Conservation (phyloP, 2,888 invertebrate species). For the Catocala fraxini region DNA sequence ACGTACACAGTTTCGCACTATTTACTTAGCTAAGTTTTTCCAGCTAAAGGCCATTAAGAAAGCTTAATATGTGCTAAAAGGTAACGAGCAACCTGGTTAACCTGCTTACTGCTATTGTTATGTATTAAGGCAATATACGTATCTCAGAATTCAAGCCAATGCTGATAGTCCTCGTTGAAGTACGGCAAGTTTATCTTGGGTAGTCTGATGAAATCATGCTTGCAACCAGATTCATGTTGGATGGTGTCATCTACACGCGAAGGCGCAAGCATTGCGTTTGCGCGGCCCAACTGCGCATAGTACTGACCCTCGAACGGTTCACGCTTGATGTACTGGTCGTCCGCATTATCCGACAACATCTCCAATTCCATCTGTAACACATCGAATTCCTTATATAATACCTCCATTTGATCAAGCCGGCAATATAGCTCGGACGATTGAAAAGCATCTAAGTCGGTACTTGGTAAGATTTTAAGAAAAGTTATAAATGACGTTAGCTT, state of each 20-base stretch:
- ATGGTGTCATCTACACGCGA: background rate
- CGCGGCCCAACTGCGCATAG: no score
- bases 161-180: slow-evolving; percentile 3
- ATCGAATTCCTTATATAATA: slow-evolving; percentile 4
- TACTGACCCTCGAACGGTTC: no score
- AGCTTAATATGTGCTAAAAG: background rate
- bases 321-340: background rate
- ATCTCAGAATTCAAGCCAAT: background rate
- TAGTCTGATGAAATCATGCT: slow-evolving; percentile 4
- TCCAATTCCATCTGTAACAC: slow-evolving; percentile 8
- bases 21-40: no score
- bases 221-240: background rate
- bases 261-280: no score
- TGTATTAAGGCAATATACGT: no score
- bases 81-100: no score
- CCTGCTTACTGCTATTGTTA: no score
- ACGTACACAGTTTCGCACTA: no score
- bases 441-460: background rate
- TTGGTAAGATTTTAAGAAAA: slow-evolving; percentile 1
- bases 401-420: background rate
- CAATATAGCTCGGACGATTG: background rate
- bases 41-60: slow-evolving; percentile 11
- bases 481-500: slow-evolving; percentile 5
- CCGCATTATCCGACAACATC: slow-evolving; percentile 5
- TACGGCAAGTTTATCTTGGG: slow-evolving; percentile 8